Evolutionary conservation across 2,113 vertebrate genomes (phyloP), one percentile per base, ranked within the genome.

Genomic region (Poicephalus meyeri): DNA sequence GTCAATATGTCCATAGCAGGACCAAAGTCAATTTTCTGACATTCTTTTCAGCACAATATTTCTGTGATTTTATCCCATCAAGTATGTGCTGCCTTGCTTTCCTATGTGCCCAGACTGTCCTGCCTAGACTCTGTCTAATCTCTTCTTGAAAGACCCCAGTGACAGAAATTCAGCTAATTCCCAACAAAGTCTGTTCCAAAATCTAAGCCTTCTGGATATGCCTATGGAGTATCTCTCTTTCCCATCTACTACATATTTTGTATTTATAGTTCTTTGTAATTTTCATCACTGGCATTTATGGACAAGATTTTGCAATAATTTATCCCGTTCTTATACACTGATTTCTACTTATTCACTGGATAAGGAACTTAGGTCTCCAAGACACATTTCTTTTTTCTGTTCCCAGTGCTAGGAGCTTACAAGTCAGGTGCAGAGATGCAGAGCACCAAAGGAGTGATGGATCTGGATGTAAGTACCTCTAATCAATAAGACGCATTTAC

Each of bases 71-170:
- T 37, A 80, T 33, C 46, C 49, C 80, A 92, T 29, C 7, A 70
- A 63, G 13, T 24, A n/a, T 61, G 66, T 42, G 31, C 66, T 89
- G 35, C 28, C 33, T 91, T 63, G 46, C 69, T 92, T 5, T 68
- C 68, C 60, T 74, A 2, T 60, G 19, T 70, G 29, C 42, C 80
- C 66, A 74, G 26, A 55, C 21, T 81, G 39, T 80, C 60, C 69
- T 68, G 92, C 46, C 52, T 63, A 92, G 46, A 86, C 83, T 86
- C 86, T 93, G 68, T 52, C 79, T 95, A 78, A 83, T 77, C 28
- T 97, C 63, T 88, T 77, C 71, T 70, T 77, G 55, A 90, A 88
- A 93, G 80, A 66, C 28, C 28, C 88, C 46, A 49, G n/a, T 77
- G 92, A 73, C 80, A 95, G 86, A 50, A 9, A 78, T 50, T 74